Conservation (phyloP, 2,797 vertebrate species). For the Leptodactylus fallax region DNA sequence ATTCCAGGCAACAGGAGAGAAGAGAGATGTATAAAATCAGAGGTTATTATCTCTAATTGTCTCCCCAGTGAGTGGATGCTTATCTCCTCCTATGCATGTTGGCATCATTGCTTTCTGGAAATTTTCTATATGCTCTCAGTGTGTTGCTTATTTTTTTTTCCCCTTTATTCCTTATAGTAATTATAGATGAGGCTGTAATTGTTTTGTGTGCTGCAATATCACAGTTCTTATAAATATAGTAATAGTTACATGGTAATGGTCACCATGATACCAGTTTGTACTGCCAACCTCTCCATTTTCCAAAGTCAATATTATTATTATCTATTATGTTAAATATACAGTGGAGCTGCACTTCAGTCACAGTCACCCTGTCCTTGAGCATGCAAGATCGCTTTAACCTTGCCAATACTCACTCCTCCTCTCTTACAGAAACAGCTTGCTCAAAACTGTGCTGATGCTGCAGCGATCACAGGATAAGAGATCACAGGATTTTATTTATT, state of each 20-base stretch:
- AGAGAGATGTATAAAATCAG: slow-evolving; percentile 49
- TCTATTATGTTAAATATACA: too few relatives aligned
- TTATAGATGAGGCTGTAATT: neutral
- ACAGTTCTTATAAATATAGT: too few relatives aligned
- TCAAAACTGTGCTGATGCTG: neutral
- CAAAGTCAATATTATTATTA: neutral
- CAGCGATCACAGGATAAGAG: neutral
- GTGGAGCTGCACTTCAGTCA: neutral
- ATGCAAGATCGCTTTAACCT: neutral
- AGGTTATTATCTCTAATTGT: slow-evolving; percentile 47
- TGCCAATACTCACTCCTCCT: neutral
- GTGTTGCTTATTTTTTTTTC: neutral
- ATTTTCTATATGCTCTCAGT: neutral
- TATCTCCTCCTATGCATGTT: slow-evolving; percentile 13
- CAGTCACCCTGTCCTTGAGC: too few relatives aligned
- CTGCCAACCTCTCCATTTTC: neutral
- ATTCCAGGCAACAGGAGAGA: slow-evolving; percentile 40
- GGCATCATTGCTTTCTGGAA: neutral
- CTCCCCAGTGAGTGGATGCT: slow-evolving; percentile 23
- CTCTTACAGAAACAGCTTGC: neutral
- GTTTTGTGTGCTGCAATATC: neutral
- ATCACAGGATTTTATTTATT: too few relatives aligned
- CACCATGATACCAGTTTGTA: too few relatives aligned
- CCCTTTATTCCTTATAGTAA: neutral
- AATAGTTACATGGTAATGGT: too few relatives aligned